Conservation (phyloP, 2,888 invertebrate genomes). For the Lasius fuliginosus region DNA sequence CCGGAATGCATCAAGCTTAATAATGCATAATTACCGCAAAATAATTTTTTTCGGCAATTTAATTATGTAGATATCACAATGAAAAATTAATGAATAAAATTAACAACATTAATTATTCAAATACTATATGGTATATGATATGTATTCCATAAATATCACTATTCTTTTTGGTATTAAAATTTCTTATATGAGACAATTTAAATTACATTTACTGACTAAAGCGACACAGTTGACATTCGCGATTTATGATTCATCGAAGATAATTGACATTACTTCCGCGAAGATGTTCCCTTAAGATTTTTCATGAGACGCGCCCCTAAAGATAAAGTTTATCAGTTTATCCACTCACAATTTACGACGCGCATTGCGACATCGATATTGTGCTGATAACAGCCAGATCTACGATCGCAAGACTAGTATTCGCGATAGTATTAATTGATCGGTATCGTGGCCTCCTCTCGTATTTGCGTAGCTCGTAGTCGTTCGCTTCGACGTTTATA, state of each 20-base stretch:
- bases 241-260: conserved; percentile 16
- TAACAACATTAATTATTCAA: background rate
- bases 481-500: conserved; percentile 45
- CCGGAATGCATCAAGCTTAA: background rate
- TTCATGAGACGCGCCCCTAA: background rate
- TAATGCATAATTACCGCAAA: background rate
- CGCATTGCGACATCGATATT: conserved; percentile 55
- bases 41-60: background rate
- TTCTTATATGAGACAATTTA: background rate
- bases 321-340: conserved; percentile 68
- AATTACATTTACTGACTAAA: background rate
- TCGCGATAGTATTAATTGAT: conserved; percentile 31
- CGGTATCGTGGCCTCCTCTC: background rate
- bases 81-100: background rate
- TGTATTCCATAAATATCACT: background rate
- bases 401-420: conserved; percentile 3
- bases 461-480: conserved; percentile 22
- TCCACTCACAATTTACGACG: conserved; percentile 63
- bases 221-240: background rate
- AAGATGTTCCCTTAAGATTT: background rate
- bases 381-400: background rate
- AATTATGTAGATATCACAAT: background rate
- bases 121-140: background rate
- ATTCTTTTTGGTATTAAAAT: background rate
- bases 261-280: conserved; percentile 25